A percentile compares a stretch with the other conserved stretches of the same genome.
phyloP scores from a whole-genome alignment of 2,113 vertebrate genomes.

The Amphilophus citrinellus region DNA sequence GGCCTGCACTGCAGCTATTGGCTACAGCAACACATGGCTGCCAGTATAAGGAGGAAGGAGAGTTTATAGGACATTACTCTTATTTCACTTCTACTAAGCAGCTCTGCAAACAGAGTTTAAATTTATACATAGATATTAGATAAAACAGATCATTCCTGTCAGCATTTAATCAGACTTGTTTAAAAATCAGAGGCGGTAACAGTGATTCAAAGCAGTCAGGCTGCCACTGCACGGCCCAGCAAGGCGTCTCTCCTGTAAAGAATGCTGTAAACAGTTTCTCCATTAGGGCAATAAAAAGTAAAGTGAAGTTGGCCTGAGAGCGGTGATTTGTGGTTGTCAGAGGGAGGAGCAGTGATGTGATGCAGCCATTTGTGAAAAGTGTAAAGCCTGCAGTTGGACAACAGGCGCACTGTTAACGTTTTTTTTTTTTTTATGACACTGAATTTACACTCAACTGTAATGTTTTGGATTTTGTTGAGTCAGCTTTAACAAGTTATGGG shows the following conservation, averaged over 20 bases:
- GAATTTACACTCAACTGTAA: slow-evolving; percentile 37
- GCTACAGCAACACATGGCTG: slow-evolving; percentile 7
- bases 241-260: slow-evolving; percentile 8
- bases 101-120: slow-evolving; percentile 6
- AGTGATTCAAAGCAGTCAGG: slow-evolving; percentile 27
- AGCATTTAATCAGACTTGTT: slow-evolving; percentile 30
- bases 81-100: not conserved
- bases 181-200: slow-evolving; percentile 37
- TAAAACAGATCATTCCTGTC: not conserved
- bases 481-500: slow-evolving; percentile 17
- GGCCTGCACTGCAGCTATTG: slow-evolving; percentile 36
- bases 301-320: slow-evolving; percentile 34
- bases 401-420: not conserved
- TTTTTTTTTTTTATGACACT: not conserved
- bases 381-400: slow-evolving; percentile 48
- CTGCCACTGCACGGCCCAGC: not conserved
- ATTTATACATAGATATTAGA: slow-evolving; percentile 3
- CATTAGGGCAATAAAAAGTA: slow-evolving; percentile 48
- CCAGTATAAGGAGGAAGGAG: slow-evolving; percentile 23
- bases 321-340: slow-evolving; percentile 49
- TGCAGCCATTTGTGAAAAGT: slow-evolving; percentile 64
- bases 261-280: slow-evolving; percentile 46
- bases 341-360: slow-evolving; percentile 52
- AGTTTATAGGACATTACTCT: slow-evolving; percentile 3
- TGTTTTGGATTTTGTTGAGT: slow-evolving; percentile 37